A percentile compares a stretch with the other conserved stretches of the same genome.
Evolutionary conservation across 2,888 invertebrate genomes (phyloP).

Genomic region (Limnephilus auricula): DNA sequence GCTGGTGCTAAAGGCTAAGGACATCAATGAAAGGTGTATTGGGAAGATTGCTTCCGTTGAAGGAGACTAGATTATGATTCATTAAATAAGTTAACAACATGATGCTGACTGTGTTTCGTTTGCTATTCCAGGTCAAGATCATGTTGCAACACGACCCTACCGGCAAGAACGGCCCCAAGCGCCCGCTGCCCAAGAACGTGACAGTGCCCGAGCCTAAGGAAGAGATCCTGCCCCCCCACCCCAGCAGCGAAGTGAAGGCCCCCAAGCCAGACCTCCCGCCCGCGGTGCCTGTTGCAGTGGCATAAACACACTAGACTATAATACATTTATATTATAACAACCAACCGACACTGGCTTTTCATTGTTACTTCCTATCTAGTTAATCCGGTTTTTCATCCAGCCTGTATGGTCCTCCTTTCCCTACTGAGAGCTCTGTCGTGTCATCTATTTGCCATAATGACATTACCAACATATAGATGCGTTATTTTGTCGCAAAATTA

Average conservation of each 20-base stretch:
- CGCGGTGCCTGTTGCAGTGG: conserved; percentile 70
- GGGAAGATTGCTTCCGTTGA: not conserved
- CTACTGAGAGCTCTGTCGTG: too few relatives aligned
- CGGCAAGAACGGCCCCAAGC: conserved; percentile 98
- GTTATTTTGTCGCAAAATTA: too few relatives aligned
- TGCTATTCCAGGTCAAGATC: conserved; percentile 93
- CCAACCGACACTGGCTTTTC: not conserved
- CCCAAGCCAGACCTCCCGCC: conserved; percentile 79
- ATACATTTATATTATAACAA: conserved; percentile 54
- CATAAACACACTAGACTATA: conserved; percentile 51
- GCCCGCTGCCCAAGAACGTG: conserved; percentile 98
- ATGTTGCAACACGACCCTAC: conserved; percentile 99
- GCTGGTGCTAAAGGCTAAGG: too few relatives aligned
- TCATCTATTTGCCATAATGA: too few relatives aligned
- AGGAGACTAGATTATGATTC: not conserved
- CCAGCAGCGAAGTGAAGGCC: conserved; percentile 87
- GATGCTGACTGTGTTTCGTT: conserved; percentile 62
- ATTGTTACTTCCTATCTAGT: not conserved
- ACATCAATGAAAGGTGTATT: too few relatives aligned
- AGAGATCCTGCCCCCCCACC: conserved; percentile 86
- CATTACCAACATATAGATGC: too few relatives aligned
- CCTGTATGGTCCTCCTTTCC: too few relatives aligned
- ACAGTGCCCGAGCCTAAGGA: conserved; percentile 98
- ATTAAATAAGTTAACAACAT: not conserved
- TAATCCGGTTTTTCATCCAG: not conserved